Evolutionary conservation across 1,140 invertebrate genomes (phyloP).

Genomic region (Cardiocondyla obscurior): DNA sequence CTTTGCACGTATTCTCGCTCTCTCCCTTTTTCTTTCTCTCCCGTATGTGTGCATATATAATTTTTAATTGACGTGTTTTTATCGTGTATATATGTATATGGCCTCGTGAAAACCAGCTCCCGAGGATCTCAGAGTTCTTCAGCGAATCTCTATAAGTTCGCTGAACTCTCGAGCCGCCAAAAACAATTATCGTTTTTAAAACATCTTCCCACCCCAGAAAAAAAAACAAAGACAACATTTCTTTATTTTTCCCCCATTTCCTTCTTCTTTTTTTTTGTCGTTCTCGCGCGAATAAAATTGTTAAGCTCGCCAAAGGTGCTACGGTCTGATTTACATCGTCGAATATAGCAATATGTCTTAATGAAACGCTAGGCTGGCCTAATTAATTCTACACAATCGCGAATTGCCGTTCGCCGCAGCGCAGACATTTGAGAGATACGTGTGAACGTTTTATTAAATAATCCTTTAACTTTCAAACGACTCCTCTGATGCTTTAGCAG

Average conservation of each 20-base stretch:
- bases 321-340: constrained; percentile 57
- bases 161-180: not conserved
- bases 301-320: constrained; percentile 57
- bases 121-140: constrained; percentile 4
- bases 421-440: not conserved
- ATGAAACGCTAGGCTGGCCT: constrained; percentile 15
- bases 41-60: constrained; percentile 39
- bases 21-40: not conserved
- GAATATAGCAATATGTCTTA: constrained; percentile 51
- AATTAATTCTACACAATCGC: constrained; percentile 11
- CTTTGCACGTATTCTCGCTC: not conserved
- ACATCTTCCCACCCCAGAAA: not conserved
- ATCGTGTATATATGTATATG: constrained; percentile 52
- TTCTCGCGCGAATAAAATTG: constrained; percentile 50
- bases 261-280: not conserved
- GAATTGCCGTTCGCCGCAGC: not conserved
- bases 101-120: constrained; percentile 57
- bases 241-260: not conserved
- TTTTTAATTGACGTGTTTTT: constrained; percentile 69
- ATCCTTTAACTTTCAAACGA: no score
- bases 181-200: not conserved
- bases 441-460: not conserved
- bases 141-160: constrained; percentile 3
- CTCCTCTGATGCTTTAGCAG: no score
- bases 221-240: not conserved